Percentiles rank a stretch among this genome's conserved stretches.
phyloP scores from a whole-genome alignment of 53 echinoderm and acorn worm species.

The Arbacia lixula region DNA sequence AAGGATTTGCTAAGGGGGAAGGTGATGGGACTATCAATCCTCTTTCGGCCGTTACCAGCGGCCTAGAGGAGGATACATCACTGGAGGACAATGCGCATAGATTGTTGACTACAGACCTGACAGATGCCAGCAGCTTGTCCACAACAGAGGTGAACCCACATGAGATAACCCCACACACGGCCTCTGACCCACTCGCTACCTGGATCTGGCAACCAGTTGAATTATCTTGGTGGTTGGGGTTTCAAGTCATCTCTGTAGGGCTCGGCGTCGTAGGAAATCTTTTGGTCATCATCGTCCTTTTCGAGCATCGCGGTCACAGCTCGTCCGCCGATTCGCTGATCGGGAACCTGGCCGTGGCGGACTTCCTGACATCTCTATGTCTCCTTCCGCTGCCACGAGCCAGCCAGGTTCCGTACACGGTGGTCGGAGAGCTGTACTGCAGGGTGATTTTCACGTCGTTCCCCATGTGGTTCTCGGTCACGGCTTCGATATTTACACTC shows the following conservation, averaged over 20 bases:
- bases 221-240: constrained; percentile 14
- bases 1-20: too few species aligned
- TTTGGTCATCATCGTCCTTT: constrained; percentile 6
- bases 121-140: too few species aligned
- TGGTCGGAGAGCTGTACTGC: constrained; percentile 62
- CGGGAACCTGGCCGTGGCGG: constrained; percentile 68
- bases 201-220: constrained; percentile 10
- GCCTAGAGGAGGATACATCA: too few species aligned
- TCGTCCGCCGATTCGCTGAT: constrained; percentile 58
- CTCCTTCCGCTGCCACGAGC: constrained; percentile 58
- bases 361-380: constrained; percentile 67
- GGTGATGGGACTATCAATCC: too few species aligned
- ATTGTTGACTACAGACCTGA: too few species aligned
- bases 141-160: too few species aligned
- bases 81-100: too few species aligned
- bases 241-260: background rate
- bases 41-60: too few species aligned
- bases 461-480: constrained; percentile 66
- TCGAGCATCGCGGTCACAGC: background rate
- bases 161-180: too few species aligned
- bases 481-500: constrained; percentile 60
- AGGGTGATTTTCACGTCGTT: constrained; percentile 56
- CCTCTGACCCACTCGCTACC: too few species aligned
- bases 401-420: constrained; percentile 25
- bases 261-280: constrained; percentile 15